These are phyloP conservation scores for Pheosia tremula DNA, from an alignment of 2,888 invertebrate genomes.

Conservation along the genomic window DNA sequence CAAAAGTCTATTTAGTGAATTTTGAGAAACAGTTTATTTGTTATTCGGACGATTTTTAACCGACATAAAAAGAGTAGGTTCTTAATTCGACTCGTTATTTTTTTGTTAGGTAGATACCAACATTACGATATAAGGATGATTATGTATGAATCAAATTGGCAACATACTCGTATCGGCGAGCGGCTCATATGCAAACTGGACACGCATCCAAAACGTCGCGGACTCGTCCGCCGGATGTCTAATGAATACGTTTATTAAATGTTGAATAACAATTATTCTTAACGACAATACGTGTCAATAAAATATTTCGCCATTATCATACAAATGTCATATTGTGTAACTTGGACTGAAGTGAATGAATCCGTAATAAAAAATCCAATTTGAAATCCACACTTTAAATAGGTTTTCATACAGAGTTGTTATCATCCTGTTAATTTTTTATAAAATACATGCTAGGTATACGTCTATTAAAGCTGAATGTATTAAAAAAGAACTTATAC, in stretches of 20 bases:
- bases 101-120: no score
- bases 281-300: constrained; percentile 49
- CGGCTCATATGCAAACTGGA: constrained; percentile 69
- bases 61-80: no score
- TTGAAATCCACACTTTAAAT: constrained; percentile 13
- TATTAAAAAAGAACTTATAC: no score
- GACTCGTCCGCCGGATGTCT: constrained; percentile 72
- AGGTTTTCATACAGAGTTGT: constrained; percentile 11
- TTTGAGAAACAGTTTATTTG: no score
- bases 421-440: background rate
- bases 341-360: constrained; percentile 8
- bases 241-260: constrained; percentile 50
- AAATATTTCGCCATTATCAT: constrained; percentile 56
- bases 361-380: constrained; percentile 21
- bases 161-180: constrained; percentile 11
- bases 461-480: background rate
- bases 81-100: no score
- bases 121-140: background rate
- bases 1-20: no score
- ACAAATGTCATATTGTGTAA: constrained; percentile 46
- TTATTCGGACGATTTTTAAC: no score
- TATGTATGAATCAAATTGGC: constrained; percentile 20
- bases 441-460: background rate
- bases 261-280: constrained; percentile 60
- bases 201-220: constrained; percentile 53